Base-by-base conservation (phyloP, 2,113 vertebrate genomes). In the Semicossyphus pulcher region DNA sequence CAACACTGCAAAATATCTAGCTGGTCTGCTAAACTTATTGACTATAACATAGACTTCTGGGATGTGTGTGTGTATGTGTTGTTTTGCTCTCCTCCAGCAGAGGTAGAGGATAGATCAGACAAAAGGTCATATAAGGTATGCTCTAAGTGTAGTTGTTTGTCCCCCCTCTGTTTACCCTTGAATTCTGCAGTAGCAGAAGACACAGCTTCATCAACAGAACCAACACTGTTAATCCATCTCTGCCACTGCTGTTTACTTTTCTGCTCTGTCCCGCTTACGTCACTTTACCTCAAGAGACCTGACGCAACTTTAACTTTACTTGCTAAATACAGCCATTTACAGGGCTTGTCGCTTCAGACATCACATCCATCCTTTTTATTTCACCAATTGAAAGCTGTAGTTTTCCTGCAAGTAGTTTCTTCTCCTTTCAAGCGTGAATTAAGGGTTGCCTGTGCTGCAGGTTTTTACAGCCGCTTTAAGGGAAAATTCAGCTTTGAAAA, bases 191-290 rank as follows among this genome's bases (percentile, higher is more conserved):
- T 5, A 71, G 75, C 57, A 72, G 59, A 78, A 80, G 52, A 72
- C 78, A 60, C 69, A 56, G 70, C 74, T 79, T 85, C 82, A 63
- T 86, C 80, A 83, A 69, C 78, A 49, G 48, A 81, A 72, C 51
- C 63, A 84, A 68, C 78, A 53, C 31, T 60, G 51, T 75, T 77
- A 86, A 90, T 89, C 79, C 76, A 75, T 81, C 68, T 80, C 68
- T 62, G 76, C 52, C 78, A 53, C 47, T 58, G 71, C 47, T 83
- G 77, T 86, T 86, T 85, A 75, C 69, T 69, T 34, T 64, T 58
- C 65, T 61, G 51, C 56, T 75, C 32, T 31, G 49, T 61, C 67
- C 70, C 10, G 3, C 68, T 81, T 65, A 62, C 61, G 4, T 87
- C 81, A 83, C 45, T 68, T 49, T 39, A 51, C 32, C 80, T 58